Percentiles rank a stretch among this genome's conserved stretches.
Conservation (phyloP, 2,888 invertebrate genomes). For the Drosophila vallismaia region DNA sequence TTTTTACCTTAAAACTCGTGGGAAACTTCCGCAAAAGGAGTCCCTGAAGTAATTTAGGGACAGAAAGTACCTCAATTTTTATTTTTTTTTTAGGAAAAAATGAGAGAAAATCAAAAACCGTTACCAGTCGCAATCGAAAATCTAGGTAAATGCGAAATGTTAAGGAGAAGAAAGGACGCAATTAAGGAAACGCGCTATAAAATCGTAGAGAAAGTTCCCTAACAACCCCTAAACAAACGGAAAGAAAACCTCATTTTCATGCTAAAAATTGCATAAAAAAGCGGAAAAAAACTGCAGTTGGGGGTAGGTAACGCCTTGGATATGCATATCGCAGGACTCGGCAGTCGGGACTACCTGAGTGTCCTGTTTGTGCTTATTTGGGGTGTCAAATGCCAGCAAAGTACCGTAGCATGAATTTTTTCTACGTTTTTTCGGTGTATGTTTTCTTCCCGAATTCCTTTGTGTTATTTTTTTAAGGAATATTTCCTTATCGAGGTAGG, state of each 20-base stretch:
- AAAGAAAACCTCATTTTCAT: constrained; percentile 59
- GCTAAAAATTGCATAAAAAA: constrained; percentile 76
- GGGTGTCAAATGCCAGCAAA: constrained; percentile 76
- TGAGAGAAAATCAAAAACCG: constrained; percentile 43
- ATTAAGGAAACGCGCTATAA: constrained; percentile 45
- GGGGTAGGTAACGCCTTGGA: constrained; percentile 48
- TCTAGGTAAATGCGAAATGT: constrained; percentile 18
- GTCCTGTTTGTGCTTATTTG: constrained; percentile 45
- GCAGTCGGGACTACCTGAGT: constrained; percentile 60
- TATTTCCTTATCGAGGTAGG: constrained; percentile 59
- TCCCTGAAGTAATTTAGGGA: constrained; percentile 1
- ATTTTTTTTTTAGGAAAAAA: constrained; percentile 25
- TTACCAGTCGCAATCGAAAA: constrained; percentile 28
- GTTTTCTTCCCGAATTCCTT: constrained; percentile 52
- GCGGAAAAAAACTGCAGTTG: constrained; percentile 58
- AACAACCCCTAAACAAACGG: constrained; percentile 54
- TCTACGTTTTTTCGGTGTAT: constrained; percentile 1
- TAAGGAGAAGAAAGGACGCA: constrained; percentile 34
- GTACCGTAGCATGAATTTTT: constrained; percentile 63
- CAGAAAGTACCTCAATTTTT: constrained; percentile 1
- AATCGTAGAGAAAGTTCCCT: constrained; percentile 41
- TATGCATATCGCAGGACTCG: constrained; percentile 60
- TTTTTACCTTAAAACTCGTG: constrained; percentile 49
- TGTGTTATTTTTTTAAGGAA: constrained; percentile 60
- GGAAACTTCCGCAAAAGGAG: constrained; percentile 35